phyloP scores from a whole-genome alignment of 2,888 invertebrate species.

The Xanthia togata region DNA sequence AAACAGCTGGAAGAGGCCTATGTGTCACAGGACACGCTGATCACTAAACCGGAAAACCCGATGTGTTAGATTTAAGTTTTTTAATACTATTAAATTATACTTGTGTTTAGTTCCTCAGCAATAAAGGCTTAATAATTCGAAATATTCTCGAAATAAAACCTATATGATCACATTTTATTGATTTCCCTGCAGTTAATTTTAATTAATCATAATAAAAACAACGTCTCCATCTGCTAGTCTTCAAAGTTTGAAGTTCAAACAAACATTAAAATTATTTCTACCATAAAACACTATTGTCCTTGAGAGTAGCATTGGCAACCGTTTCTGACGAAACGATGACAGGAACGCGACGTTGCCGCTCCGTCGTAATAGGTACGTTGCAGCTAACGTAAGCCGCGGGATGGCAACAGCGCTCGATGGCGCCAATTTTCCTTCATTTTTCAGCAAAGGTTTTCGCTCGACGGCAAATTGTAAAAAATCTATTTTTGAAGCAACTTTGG shows the following conservation, averaged over 20 bases:
- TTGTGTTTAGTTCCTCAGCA: too few species aligned
- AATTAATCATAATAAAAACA: neutral
- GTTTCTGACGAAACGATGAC: slow-evolving; percentile 51
- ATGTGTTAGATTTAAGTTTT: too few species aligned
- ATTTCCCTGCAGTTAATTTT: neutral
- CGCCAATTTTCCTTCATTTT: slow-evolving; percentile 58
- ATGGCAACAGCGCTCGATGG: slow-evolving; percentile 53
- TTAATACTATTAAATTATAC: too few species aligned
- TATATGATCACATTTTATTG: neutral
- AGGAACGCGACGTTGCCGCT: slow-evolving; percentile 62
- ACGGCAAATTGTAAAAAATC: neutral
- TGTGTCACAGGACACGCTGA: too few species aligned
- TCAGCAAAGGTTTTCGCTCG: slow-evolving; percentile 45
- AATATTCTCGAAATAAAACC: neutral
- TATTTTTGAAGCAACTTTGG: slow-evolving; percentile 3
- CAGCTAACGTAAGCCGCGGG: slow-evolving; percentile 35
- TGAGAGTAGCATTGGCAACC: slow-evolving; percentile 41
- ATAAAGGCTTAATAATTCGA: too few species aligned
- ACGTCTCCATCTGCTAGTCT: neutral
- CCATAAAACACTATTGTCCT: slow-evolving; percentile 44
- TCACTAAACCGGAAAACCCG: too few species aligned
- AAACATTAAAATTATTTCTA: slow-evolving; percentile 24
- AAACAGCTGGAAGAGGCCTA: too few species aligned
- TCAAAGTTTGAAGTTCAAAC: too few species aligned
- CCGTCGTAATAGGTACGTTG: slow-evolving; percentile 54